Conservation (phyloP, 2,797 vertebrate species). For the Apogon hyalosoma region DNA sequence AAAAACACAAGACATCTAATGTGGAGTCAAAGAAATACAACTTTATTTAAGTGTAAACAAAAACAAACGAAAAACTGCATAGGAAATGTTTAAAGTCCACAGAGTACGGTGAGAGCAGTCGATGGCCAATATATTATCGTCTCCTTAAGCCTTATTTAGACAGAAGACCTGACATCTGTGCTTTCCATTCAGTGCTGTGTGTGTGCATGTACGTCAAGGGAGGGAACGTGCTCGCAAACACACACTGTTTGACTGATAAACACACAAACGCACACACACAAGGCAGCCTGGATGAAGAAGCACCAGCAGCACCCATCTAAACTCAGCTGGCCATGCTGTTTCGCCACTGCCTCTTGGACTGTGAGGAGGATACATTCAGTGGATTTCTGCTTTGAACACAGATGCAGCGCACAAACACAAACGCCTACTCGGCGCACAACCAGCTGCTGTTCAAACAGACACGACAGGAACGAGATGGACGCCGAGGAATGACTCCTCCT, state of each 20-base stretch:
- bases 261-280: conserved; percentile 41
- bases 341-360: conserved; percentile 90
- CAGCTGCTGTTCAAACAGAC: conserved; percentile 41
- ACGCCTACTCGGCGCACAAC: conserved; percentile 32
- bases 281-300: conserved; percentile 52
- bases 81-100: conserved; percentile 99
- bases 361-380: conserved; percentile 93
- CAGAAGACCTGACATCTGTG: conserved; percentile 80
- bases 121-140: conserved; percentile 81
- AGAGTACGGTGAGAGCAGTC: conserved; percentile 91
- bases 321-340: conserved; percentile 83
- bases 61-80: conserved; percentile 90
- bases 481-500: not conserved
- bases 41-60: conserved; percentile 95
- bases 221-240: conserved; percentile 34
- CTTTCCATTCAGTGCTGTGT: conserved; percentile 61
- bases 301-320: conserved; percentile 78
- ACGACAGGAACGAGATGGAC: not conserved
- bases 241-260: conserved; percentile 23
- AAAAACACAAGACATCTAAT: conserved; percentile 19
- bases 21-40: conserved; percentile 87
- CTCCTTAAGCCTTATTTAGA: conserved; percentile 87
- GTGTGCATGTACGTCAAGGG: conserved; percentile 48
- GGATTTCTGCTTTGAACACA: conserved; percentile 73
- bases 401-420: conserved; percentile 73